Evolutionary conservation across 2,797 vertebrate species (phyloP).

Genomic region (Rhinophrynus dorsalis): DNA sequence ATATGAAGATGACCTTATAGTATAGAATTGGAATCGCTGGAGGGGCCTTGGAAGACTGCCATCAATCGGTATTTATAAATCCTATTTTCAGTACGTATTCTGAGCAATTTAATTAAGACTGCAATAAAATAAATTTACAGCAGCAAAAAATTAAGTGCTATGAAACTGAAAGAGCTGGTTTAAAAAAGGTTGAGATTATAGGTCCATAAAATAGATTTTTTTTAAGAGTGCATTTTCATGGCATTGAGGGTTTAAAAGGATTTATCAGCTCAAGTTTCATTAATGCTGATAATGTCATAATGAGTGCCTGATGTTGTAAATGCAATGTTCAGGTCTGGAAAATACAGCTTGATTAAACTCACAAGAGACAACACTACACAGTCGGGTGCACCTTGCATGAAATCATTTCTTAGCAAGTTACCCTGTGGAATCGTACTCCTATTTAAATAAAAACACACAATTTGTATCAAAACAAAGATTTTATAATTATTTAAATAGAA

Average conservation of each 20-base stretch:
- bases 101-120: conserved; percentile 46
- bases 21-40: conserved; percentile 23
- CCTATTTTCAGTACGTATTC: conserved; percentile 44
- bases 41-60: conserved; percentile 35
- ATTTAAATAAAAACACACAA: conserved; percentile 26
- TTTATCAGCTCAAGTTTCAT: conserved; percentile 36
- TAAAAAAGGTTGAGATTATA: conserved; percentile 48
- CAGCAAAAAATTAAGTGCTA: conserved; percentile 45
- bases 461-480: conserved; percentile 38
- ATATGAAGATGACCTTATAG: conserved; percentile 39
- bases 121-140: conserved; percentile 45
- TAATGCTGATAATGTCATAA: conserved; percentile 41
- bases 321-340: conserved; percentile 17
- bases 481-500: conserved; percentile 51
- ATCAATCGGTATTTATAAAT: conserved; percentile 37
- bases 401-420: not conserved
- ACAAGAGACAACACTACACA: not conserved
- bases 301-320: conserved; percentile 28
- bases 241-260: conserved; percentile 22
- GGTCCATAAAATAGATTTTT: conserved; percentile 35
- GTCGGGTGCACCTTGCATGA: not conserved
- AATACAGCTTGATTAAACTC: conserved; percentile 9
- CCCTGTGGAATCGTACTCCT: not conserved
- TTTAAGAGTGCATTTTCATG: conserved; percentile 22
- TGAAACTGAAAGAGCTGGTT: conserved; percentile 37